phyloP scores from a whole-genome alignment of 1,140 invertebrate genomes.

The Cheumatopsyche charites region DNA sequence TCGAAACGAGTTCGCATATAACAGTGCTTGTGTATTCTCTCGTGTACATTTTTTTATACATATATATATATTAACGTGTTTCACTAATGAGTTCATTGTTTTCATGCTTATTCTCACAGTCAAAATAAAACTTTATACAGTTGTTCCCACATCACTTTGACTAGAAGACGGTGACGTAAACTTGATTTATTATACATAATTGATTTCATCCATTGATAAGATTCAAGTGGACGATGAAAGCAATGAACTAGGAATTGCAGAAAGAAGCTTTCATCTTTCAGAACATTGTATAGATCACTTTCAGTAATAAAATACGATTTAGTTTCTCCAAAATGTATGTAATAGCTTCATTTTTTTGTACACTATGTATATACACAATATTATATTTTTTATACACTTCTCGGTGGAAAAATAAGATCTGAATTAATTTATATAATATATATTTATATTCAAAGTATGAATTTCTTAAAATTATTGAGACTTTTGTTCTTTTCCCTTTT shows the following conservation, averaged over 20 bases:
- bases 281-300: neutral
- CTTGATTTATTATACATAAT: constrained; percentile 44
- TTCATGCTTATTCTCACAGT: constrained; percentile 46
- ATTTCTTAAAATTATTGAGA: constrained; percentile 32
- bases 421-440: constrained; percentile 40
- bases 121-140: constrained; percentile 40
- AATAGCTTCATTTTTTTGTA: constrained; percentile 44
- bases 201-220: constrained; percentile 44
- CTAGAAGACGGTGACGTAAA: constrained; percentile 42
- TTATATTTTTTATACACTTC: constrained; percentile 44
- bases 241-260: constrained; percentile 33
- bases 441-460: constrained; percentile 32
- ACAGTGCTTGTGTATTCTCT: constrained; percentile 43
- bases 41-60: constrained; percentile 44
- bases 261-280: neutral
- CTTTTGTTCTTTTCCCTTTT: constrained; percentile 43
- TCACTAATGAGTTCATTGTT: constrained; percentile 49
- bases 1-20: constrained; percentile 44
- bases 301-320: constrained; percentile 3
- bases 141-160: constrained; percentile 47
- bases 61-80: constrained; percentile 41
- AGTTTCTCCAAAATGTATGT: constrained; percentile 35
- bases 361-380: constrained; percentile 48
- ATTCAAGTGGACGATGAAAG: constrained; percentile 37
- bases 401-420: constrained; percentile 44